Evolutionary conservation across 2,888 invertebrate species (phyloP), one percentile per base, ranked within the genome.

Genomic region (Ctena decussata): DNA sequence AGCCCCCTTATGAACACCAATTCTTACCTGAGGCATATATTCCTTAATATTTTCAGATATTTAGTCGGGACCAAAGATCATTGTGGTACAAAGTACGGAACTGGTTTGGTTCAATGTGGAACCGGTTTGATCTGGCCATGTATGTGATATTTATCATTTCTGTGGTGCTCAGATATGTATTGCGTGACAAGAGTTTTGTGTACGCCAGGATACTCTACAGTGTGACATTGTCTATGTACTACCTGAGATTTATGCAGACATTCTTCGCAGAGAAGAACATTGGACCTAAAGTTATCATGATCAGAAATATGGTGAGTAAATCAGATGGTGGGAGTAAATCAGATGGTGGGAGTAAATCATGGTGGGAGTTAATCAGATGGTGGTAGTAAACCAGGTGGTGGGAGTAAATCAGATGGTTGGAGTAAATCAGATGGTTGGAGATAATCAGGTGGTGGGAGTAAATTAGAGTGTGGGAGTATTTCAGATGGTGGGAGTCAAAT

Each of bases 221-320:
- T 84, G 85, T 79, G 27, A 94, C 94, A 0, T 87, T 96, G 37
- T 87, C 92, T 72, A 91, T 96, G 92, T 94, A 91, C 91, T 95
- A 92, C 89, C 87, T 96, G 73, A 87, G 96, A 21, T 93, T 95
- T 78, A 94, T 95, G 93, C 94, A 95, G 89, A 87, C 88, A 57
- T 95, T 95, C 91, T 95, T 93, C 85, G 94, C 94, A 6, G 91
- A 92, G 80, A 94, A 94, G 84, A 94, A 95, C 74, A 94, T 96
- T 70, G 96, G 96, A 73, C 96, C 96, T 0, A 96, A 96, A 89
- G 95, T 96, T 80, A 95, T 96, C 89, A 96, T 96, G 95, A 95
- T 96, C 32, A 91, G 91, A 35, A 92, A 91, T 86, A 96, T 96
- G 96, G 96, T 96, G 80, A 89, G 93, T 82, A n/a, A n/a, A n/a